These are phyloP conservation scores for Buathra laborator DNA, from an alignment of 2,888 invertebrate genomes.

Conservation along the genomic window DNA sequence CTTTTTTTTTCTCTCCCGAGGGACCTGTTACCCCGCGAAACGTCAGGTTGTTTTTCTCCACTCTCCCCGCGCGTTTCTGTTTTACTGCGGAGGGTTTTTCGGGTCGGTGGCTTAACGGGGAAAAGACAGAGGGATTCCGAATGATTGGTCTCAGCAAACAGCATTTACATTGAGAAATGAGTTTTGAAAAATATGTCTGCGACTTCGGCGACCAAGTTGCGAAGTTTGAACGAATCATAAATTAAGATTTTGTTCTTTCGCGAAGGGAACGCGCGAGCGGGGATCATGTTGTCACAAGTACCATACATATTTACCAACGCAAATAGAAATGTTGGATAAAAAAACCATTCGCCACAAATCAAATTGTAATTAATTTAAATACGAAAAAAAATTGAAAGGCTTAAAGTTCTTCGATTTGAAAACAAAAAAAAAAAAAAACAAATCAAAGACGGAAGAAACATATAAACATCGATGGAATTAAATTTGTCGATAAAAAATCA, in stretches of 20 bases:
- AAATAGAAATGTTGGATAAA: neutral
- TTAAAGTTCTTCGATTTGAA: neutral
- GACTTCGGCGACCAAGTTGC: neutral
- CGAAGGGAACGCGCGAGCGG: neutral
- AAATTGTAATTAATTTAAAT: neutral
- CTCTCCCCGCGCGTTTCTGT: conserved; percentile 45
- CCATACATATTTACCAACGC: neutral
- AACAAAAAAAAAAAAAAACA: neutral
- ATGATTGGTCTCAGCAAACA: conserved; percentile 78
- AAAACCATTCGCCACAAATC: neutral
- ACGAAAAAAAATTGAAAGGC: neutral
- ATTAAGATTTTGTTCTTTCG: conserved; percentile 34
- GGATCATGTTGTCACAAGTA: conserved; percentile 39
- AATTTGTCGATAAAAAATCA: neutral
- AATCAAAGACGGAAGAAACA: neutral
- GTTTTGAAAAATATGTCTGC: conserved; percentile 76
- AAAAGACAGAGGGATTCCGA: conserved; percentile 67
- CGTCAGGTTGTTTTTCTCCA: conserved; percentile 61
- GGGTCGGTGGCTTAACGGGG: conserved; percentile 62
- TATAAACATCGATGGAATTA: neutral
- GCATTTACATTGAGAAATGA: conserved; percentile 84
- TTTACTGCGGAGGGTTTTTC: conserved; percentile 40
- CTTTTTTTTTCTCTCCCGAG: conserved; percentile 53
- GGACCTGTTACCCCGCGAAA: conserved; percentile 59
- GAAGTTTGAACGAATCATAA: conserved; percentile 57